phyloP scores from a whole-genome alignment of 2,888 invertebrate genomes.

The Meloe dianella region DNA sequence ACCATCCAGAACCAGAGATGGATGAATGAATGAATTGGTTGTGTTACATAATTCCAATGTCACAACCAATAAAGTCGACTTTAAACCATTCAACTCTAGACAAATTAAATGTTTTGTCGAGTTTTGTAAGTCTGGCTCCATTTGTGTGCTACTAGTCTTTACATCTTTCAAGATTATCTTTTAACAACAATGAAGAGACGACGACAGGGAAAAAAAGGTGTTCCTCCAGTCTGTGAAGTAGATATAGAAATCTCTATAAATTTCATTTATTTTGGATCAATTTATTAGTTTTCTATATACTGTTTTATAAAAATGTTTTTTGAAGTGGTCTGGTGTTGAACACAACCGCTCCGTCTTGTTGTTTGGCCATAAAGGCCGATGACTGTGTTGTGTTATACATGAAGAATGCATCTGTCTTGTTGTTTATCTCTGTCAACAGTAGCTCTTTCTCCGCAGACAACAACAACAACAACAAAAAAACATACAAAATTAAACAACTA shows the following conservation, averaged over 20 bases:
- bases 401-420: conserved; percentile 45
- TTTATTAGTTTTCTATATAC: not conserved
- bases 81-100: conserved; percentile 15
- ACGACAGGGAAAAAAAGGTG: not conserved
- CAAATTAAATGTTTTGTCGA: conserved; percentile 24
- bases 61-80: conserved; percentile 19
- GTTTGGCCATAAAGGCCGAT: conserved; percentile 30
- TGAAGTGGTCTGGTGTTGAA: conserved; percentile 14
- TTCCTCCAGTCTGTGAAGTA: not conserved
- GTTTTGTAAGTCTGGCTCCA: conserved; percentile 18
- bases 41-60: conserved; percentile 22
- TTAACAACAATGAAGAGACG: not conserved
- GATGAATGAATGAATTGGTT: conserved; percentile 19
- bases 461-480: not conserved
- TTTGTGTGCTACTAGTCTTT: conserved; percentile 20
- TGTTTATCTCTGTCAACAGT: conserved; percentile 44
- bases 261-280: not conserved
- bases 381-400: conserved; percentile 30
- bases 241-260: not conserved
- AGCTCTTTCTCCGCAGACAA: conserved; percentile 31
- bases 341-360: conserved; percentile 12
- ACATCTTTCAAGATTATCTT: not conserved
- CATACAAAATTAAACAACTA: not conserved
- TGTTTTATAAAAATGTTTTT: not conserved
- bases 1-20: conserved; percentile 10